Evolutionary conservation across 2,113 vertebrate genomes (phyloP).

Genomic region (Ranitomeya imitator): DNA sequence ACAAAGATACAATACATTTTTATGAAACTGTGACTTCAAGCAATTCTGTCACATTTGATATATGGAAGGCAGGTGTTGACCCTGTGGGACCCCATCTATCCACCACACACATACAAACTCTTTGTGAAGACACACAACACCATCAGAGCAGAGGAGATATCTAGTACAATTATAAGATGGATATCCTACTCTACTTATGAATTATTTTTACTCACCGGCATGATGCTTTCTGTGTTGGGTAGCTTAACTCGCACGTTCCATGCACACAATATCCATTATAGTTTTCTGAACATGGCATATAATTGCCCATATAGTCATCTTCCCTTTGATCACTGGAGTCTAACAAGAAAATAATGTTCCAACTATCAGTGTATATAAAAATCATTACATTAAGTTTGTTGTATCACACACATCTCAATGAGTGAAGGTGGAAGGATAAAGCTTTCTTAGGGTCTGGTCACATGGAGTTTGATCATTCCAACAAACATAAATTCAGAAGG

Average conservation of each 20-base stretch:
- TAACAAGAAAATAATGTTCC: conserved; percentile 55
- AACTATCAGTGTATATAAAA: neutral
- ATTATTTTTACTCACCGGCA: conserved; percentile 80
- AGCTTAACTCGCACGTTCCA: conserved; percentile 90
- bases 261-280: conserved; percentile 89
- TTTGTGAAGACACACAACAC: neutral
- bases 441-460: neutral
- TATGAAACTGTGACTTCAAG: no score
- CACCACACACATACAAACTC: neutral
- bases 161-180: neutral
- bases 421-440: neutral
- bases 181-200: neutral
- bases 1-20: no score
- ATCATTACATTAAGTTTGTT: neutral
- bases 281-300: conserved; percentile 86
- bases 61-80: neutral
- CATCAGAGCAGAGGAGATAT: neutral
- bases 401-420: neutral
- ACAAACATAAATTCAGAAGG: neutral
- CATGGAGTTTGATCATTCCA: no score
- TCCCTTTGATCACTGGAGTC: conserved; percentile 89
- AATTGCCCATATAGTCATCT: conserved; percentile 85
- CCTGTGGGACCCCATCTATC: neutral
- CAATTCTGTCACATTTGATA: no score
- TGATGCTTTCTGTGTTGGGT: conserved; percentile 85